Evolutionary conservation across 2,113 vertebrate genomes (phyloP).

Genomic region (Parus major): DNA sequence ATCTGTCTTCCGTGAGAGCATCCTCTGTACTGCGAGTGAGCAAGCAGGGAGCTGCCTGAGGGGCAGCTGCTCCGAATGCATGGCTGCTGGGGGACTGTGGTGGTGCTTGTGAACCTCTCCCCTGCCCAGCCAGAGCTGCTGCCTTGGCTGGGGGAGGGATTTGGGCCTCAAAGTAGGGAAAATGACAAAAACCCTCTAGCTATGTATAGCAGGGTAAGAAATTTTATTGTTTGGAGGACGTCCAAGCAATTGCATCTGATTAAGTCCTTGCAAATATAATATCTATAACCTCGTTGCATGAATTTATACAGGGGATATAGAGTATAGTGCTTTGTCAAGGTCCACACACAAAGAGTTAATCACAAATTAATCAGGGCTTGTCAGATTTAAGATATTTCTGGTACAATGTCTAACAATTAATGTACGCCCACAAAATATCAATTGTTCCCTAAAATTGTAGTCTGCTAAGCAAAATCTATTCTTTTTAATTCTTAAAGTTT

Average conservation of each 20-base stretch:
- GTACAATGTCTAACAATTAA: background rate
- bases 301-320: background rate
- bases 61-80: background rate
- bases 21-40: background rate
- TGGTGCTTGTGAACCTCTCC: background rate
- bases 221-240: slow-evolving; percentile 2
- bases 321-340: background rate
- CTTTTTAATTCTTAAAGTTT: background rate
- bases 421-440: background rate
- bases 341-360: background rate
- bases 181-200: background rate
- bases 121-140: background rate
- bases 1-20: background rate
- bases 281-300: background rate
- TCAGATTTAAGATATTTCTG: background rate
- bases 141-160: background rate
- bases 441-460: background rate
- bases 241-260: background rate
- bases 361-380: background rate
- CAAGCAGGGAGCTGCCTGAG: background rate
- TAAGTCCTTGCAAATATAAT: slow-evolving; percentile 26
- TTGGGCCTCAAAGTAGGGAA: background rate
- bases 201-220: background rate
- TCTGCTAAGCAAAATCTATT: background rate
- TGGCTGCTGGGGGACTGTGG: background rate